A percentile compares a stretch with the other conserved stretches of the same genome.
Conservation (phyloP, 2,113 vertebrate genomes). For the Oryzias curvinotus region DNA sequence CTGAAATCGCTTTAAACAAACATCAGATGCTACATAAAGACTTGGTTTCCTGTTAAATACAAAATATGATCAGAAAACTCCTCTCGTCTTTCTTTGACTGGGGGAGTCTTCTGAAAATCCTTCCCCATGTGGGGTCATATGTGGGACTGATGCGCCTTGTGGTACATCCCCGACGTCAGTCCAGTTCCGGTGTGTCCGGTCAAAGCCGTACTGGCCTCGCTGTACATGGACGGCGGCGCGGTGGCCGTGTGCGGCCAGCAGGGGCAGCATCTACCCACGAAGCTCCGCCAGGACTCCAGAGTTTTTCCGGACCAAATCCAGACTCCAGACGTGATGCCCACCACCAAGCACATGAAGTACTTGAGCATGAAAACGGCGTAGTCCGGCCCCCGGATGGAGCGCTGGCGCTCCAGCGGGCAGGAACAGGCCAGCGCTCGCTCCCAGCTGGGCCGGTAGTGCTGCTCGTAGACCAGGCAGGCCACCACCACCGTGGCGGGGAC, state of each 20-base stretch:
- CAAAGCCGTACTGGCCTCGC: constrained; percentile 83
- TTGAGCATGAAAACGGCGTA: constrained; percentile 98
- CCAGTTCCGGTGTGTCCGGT: constrained; percentile 79
- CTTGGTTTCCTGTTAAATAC: not conserved
- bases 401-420: constrained; percentile 80
- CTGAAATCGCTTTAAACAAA: not conserved
- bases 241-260: constrained; percentile 82
- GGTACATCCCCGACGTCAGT: constrained; percentile 82
- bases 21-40: not conserved
- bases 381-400: constrained; percentile 77
- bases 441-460: constrained; percentile 91
- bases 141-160: constrained; percentile 86
- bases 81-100: constrained; percentile 2
- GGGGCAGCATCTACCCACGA: constrained; percentile 82
- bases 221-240: constrained; percentile 76
- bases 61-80: not conserved
- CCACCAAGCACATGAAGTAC: constrained; percentile 97
- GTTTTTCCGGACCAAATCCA: constrained; percentile 99
- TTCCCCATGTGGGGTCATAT: constrained; percentile 56
- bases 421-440: constrained; percentile 86
- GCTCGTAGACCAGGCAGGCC: constrained; percentile 94
- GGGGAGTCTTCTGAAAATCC: not conserved
- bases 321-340: constrained; percentile 95
- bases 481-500: constrained; percentile 93
- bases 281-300: constrained; percentile 89